Percentiles rank a stretch among this genome's conserved stretches.
These are phyloP conservation scores for Leucopternis melanops DNA, from an alignment of 2,113 vertebrate genomes.

Conservation along the genomic window DNA sequence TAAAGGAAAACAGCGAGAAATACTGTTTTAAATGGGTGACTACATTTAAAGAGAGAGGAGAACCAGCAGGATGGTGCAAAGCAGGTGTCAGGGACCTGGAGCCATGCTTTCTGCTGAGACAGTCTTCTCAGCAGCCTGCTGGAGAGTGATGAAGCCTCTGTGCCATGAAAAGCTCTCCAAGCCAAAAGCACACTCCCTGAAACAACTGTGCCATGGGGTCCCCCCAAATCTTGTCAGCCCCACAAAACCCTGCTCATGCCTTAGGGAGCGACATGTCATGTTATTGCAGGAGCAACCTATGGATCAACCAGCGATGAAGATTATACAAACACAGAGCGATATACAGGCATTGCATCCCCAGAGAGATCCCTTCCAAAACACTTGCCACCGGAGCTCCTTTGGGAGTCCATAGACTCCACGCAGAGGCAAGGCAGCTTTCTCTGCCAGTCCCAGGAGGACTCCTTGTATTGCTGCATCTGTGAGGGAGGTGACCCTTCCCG, in stretches of 20 bases:
- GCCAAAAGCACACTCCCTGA: neutral
- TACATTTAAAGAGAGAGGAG: neutral
- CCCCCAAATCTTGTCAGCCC: neutral
- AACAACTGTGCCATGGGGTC: neutral
- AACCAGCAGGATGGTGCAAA: neutral
- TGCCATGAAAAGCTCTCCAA: neutral
- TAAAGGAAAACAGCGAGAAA: neutral
- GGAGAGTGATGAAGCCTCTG: neutral
- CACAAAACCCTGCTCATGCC: fast-evolving
- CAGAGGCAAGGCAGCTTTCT: neutral
- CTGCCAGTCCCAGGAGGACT: neutral
- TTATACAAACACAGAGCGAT: neutral
- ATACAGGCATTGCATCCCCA: neutral
- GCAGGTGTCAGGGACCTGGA: neutral
- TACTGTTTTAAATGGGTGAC: neutral
- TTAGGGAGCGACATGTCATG: neutral
- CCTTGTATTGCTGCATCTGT: neutral
- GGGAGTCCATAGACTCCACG: neutral
- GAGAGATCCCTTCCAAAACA: neutral
- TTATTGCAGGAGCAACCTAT: neutral
- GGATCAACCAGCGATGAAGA: neutral
- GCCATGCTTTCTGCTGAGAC: neutral
- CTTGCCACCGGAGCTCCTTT: neutral
- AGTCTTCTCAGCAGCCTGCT: neutral
- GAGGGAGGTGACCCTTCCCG: neutral